Evolutionary conservation across 2,113 vertebrate species (phyloP), one percentile per base, ranked within the genome.

Genomic region (Raja brachyura): DNA sequence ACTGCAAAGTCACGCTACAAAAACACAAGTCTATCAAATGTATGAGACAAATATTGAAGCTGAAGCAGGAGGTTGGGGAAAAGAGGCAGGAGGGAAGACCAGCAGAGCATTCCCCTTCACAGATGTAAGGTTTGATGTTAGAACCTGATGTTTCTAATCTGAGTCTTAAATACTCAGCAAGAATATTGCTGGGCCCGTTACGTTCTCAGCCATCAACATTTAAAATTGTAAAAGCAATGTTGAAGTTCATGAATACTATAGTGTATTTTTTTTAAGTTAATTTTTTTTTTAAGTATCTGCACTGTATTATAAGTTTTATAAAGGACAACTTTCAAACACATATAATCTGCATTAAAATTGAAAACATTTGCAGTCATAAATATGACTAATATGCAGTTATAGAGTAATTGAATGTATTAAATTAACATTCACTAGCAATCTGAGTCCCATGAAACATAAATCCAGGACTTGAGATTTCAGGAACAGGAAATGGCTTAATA

Each of bases 1-100:
- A n/a, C 28, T 94, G 93, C 39, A 95, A 54, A 33, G 48, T 74
- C 33, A 48, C 20, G 48, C 16, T 68, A 73, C 13, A 22, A 74
- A 92, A 74, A 92, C 18, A 54, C 39, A 0, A 92, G 68, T 68
- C 61, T 16, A 66, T 7, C n/a, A 93, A 59, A 31, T 61, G 14
- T 20, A 33, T 28, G 54, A 78, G 10, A 54, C 25, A 22, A 5
- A 7, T 73, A 25, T 4, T 5, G 33, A 13, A 39, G 20, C n/a
- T 5, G 33, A 25, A 31, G 33, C 70, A 39, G 33, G 76, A 78
- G n/a, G 11, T 39, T 31, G 28, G 8, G 76, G 33, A 78, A 78
- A 39, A 31, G 76, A 78, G 16, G 4, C 5, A 33, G 4, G 63
- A 16, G 86, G n/a, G 88, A 90, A 39, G 20, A 90, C 48, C 4